Evolutionary conservation across 2,797 vertebrate genomes (phyloP).

Genomic region (Mallotus villosus): DNA sequence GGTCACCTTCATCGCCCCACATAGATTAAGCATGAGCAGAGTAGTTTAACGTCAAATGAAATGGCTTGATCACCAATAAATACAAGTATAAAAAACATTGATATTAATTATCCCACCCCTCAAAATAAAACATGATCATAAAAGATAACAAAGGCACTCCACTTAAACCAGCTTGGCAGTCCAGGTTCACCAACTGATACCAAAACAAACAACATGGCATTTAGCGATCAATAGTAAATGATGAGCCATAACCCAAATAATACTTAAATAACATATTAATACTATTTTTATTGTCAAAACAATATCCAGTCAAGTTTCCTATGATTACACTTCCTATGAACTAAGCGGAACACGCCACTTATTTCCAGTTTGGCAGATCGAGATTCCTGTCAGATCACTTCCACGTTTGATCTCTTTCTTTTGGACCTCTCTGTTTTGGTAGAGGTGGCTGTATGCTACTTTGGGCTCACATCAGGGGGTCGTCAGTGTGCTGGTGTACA

Average conservation of each 20-base stretch:
- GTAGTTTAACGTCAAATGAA: slow-evolving; percentile 83
- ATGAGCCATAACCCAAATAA: slow-evolving; percentile 86
- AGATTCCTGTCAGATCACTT: slow-evolving; percentile 62
- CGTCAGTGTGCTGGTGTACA: slow-evolving; percentile 24
- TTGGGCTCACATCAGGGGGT: slow-evolving; percentile 13
- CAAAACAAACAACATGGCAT: slow-evolving; percentile 83
- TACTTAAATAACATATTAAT: slow-evolving; percentile 93
- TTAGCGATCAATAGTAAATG: slow-evolving; percentile 78
- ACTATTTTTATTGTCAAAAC: slow-evolving; percentile 82
- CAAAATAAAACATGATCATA: slow-evolving; percentile 55
- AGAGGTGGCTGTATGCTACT: slow-evolving; percentile 28
- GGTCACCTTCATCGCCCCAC: slow-evolving; percentile 37
- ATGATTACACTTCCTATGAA: slow-evolving; percentile 87
- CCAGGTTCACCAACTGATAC: slow-evolving; percentile 79
- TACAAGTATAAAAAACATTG: slow-evolving; percentile 79
- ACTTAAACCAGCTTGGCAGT: slow-evolving; percentile 89
- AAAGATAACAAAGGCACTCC: slow-evolving; percentile 84
- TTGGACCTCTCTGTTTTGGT: slow-evolving; percentile 40
- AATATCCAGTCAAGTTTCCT: slow-evolving; percentile 99
- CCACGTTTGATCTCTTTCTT: slow-evolving; percentile 41
- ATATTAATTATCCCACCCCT: slow-evolving; percentile 71
- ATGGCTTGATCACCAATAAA: slow-evolving; percentile 99
- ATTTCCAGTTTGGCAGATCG: slow-evolving; percentile 97
- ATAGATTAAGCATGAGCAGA: slow-evolving; percentile 55
- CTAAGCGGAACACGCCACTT: slow-evolving; percentile 86